Evolutionary conservation across 2,888 invertebrate species (phyloP), one percentile per base, ranked within the genome.

Genomic region (Anoplius nigerrimus): DNA sequence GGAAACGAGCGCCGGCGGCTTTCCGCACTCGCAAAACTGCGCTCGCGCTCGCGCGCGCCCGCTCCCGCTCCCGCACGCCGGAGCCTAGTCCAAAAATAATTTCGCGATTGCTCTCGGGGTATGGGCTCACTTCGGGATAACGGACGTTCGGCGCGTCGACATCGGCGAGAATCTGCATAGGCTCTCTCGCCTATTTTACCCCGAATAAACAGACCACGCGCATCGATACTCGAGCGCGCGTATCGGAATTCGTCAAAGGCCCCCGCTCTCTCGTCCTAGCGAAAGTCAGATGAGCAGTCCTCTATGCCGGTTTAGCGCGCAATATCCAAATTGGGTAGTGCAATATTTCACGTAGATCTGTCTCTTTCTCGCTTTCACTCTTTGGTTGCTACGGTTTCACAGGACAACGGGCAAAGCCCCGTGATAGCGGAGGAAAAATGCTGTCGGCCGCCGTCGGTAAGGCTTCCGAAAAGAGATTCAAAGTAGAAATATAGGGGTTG

Each of bases 401-500:
- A 11, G 34, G 6, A 11, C 11, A 34, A 34, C 34, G 34, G 11
- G 34, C 1, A 1, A 6, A 11, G 4, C 11, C n/a, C n/a, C n/a
- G n/a, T 11, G 34, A 34, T 34, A 34, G 11, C 34, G 11, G 34
- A 11, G 34, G 4, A 34, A 6, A n/a, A 34, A 34, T 34, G 11
- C 6, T 34, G 34, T 11, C 11, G 11, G 34, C 11, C 34, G 34
- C 11, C 34, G 34, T 8, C 34, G 34, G 34, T 24, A 24, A 24
- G 34, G 16, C 11, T 63, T 64, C 45, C 56, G 52, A 46, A 67
- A 64, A 66, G 18, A 51, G 70, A 71, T 68, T 66, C 60, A 57
- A 63, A 62, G 45, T 60, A 55, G 56, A 72, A 76, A 68, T 76
- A 76, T 74, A 45, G 74, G 69, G 77, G 76, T 78, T 73, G 78